Evolutionary conservation across 2,888 invertebrate species (phyloP), one percentile per base, ranked within the genome.

Genomic region (Ptilodon capucinus): DNA sequence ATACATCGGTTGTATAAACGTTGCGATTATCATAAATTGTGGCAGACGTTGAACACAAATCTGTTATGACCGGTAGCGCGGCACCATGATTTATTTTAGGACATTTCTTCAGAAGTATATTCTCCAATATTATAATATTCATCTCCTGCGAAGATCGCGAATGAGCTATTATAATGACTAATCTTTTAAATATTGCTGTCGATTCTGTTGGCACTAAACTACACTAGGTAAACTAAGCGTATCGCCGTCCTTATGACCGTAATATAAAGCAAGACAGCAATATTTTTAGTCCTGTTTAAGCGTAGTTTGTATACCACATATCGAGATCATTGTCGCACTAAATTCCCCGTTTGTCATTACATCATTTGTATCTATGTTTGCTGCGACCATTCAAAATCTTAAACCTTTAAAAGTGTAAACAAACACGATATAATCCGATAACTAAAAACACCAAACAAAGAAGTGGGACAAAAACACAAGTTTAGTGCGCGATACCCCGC

Each of bases 31-130:
- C 50, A 60, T 72, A 68, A 72, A 67, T 69, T 66, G 71, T 52
- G 57, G 60, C 42, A 40, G 48, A 51, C 59, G 58, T 68, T 68
- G 64, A 67, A 61, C 63, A 66, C 64, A 64, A 53, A 71, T 71
- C 64, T 73, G 70, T 71, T 68, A 69, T 66, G 53, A 64, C 57
- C 54, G 43, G 60, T 71, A 56, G 52, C 52, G 60, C 48, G 57
- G 57, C 64, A 51, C 50, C 63, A 57, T 66, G 60, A 74, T 71
- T 72, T 75, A 79, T 77, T 73, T 73, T 58, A 46, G 56, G 60
- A 57, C 48, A 60, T 55, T 71, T 72, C 74, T 62, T 71, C 66
- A 59, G 58, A 71, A 76, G 66, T 68, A 76, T 76, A 70, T 73
- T 69, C 76, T 74, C 71, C 41, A 48, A 57, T 59, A 61, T 62